Percentiles rank a stretch among this genome's conserved stretches.
Evolutionary conservation across 2,888 invertebrate genomes (phyloP).

Genomic region (Volucella inanis): DNA sequence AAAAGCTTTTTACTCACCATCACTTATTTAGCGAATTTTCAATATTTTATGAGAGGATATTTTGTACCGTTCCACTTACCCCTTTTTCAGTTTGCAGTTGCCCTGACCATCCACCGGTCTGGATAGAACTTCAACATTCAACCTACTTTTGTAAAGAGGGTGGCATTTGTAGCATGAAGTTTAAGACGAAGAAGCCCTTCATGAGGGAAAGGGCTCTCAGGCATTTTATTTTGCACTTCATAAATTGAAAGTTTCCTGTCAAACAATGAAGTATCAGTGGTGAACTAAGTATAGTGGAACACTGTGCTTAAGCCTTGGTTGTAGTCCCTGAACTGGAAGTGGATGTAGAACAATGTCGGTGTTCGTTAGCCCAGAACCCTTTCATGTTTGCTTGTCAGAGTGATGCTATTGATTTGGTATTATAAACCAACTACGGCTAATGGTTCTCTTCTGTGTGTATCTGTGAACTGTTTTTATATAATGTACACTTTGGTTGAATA

Average conservation of each 20-base stretch:
- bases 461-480: neutral
- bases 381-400: slow-evolving; percentile 59
- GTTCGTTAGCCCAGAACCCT: slow-evolving; percentile 25
- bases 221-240: slow-evolving; percentile 68
- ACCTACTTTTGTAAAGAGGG: slow-evolving; percentile 14
- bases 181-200: slow-evolving; percentile 37
- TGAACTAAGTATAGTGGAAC: slow-evolving; percentile 36
- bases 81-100: neutral
- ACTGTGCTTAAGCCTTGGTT: slow-evolving; percentile 33
- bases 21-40: slow-evolving; percentile 59
- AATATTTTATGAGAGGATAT: slow-evolving; percentile 56
- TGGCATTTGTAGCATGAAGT: neutral
- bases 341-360: slow-evolving; percentile 42
- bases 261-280: slow-evolving; percentile 63
- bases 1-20: slow-evolving; percentile 63
- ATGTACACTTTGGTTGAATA: slow-evolving; percentile 49
- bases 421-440: slow-evolving; percentile 47
- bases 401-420: slow-evolving; percentile 71
- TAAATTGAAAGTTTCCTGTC: slow-evolving; percentile 69
- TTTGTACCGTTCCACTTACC: slow-evolving; percentile 18
- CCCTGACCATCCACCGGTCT: neutral
- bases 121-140: neutral
- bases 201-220: slow-evolving; percentile 52
- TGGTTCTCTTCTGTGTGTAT: slow-evolving; percentile 4
- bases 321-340: neutral